Base-by-base conservation (phyloP, 1,140 invertebrate species). In the Cydia fagiglandana region DNA sequence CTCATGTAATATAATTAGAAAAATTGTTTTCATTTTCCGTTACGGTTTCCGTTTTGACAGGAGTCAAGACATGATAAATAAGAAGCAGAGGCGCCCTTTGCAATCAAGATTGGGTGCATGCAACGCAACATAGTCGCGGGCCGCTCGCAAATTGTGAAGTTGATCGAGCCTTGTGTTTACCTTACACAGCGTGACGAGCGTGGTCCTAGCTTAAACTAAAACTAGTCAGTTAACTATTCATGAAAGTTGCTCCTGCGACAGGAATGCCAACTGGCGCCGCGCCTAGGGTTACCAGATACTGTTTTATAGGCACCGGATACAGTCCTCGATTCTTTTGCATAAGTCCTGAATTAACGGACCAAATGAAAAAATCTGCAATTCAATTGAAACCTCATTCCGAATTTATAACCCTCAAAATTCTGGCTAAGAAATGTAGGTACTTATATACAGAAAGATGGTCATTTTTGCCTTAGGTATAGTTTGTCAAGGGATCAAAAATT, bases 191-290 rank as follows among this genome's bases (percentile, higher is more conserved):
- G 66, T 70, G 66, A 70, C 66, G 34, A 70, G 34, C 66, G 76
- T 61, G 74, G 53, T 78, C 75, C 73, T 80, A 81, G 79, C 77
- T 76, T 80, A 80, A 79, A 76, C 80, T 81, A 82, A 79, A 87
- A 85, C 84, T 78, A 85, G 85, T 85, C 83, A 81, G 85, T 88
- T 88, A 83, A 84, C 83, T 89, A 90, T 88, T 89, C 87, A 90
- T 87, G 90, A 91, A 91, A 91, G 90, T 91, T 88, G 88, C 84
- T 86, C 84, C 81, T 77, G 83, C 79, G 78, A 79, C 85, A 82
- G 87, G 89, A 89, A 89, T 89, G 87, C 78, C 75, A 84, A 79
- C 84, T 86, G 88, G 88, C 88, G 90, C 90, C 88, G 78, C 74
- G 34, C 64, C 56, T 61, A 61, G 56, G 56, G 56, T 61, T 61